phyloP scores from a whole-genome alignment of 2,888 invertebrate genomes.

The Oxyscelio sp. region DNA sequence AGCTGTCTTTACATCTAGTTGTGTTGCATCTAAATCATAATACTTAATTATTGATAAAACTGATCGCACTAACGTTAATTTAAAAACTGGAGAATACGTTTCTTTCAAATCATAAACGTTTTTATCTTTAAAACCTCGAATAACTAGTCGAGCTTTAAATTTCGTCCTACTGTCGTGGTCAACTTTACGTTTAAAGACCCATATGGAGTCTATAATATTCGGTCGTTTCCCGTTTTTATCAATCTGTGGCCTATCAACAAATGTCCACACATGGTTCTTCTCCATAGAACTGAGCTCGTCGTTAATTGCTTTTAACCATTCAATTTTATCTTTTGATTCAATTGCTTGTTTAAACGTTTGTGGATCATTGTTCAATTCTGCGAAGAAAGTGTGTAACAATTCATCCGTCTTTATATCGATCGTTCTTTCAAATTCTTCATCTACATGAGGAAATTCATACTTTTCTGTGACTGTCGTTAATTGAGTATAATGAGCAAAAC shows the following conservation, averaged over 20 bases:
- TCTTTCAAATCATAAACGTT: constrained; percentile 25
- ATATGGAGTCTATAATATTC: constrained; percentile 55
- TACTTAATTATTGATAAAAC: constrained; percentile 25
- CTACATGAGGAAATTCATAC: constrained; percentile 1
- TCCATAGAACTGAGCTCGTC: constrained; percentile 47
- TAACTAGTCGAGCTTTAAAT: constrained; percentile 54
- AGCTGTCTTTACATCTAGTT: too few relatives aligned
- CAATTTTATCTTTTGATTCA: constrained; percentile 48
- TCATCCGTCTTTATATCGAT: neutral
- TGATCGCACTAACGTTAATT: constrained; percentile 39
- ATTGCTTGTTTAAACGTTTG: constrained; percentile 45
- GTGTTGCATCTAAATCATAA: neutral
- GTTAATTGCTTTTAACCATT: constrained; percentile 42
- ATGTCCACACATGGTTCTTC: constrained; percentile 49
- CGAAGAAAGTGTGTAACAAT: constrained; percentile 33
- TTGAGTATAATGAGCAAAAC: neutral
- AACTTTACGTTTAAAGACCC: constrained; percentile 62
- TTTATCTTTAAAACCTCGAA: constrained; percentile 54
- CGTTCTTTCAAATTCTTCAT: neutral
- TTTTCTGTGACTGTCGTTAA: neutral
- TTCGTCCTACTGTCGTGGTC: neutral
- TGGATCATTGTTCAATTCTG: constrained; percentile 41
- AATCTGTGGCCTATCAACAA: constrained; percentile 8
- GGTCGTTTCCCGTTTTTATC: neutral
- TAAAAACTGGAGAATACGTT: constrained; percentile 46